Evolutionary conservation across 2,888 invertebrate genomes (phyloP).

Genomic region (Syrphus vitripennis): DNA sequence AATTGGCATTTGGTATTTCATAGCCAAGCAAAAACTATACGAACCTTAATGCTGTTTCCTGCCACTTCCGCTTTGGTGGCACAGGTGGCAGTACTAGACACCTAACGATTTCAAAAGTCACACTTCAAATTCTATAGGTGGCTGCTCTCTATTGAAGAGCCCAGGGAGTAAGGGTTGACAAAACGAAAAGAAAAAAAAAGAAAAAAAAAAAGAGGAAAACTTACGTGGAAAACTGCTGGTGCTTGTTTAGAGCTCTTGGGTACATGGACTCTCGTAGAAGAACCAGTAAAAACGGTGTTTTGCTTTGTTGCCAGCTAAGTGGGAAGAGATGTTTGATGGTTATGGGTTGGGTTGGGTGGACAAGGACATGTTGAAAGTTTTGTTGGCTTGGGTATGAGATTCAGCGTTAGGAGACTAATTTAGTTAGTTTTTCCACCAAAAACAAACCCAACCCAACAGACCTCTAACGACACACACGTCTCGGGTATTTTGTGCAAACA

Average conservation of each 20-base stretch:
- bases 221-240: slow-evolving; percentile 34
- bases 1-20: slow-evolving; percentile 51
- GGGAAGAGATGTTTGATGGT: neutral
- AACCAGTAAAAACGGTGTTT: neutral
- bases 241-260: slow-evolving; percentile 35
- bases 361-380: slow-evolving; percentile 4
- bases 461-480: slow-evolving; percentile 34
- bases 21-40: slow-evolving; percentile 47
- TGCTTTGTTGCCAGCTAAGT: slow-evolving; percentile 33
- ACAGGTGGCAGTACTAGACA: slow-evolving; percentile 20
- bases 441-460: neutral
- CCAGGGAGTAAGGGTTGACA: neutral
- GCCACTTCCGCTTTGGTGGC: slow-evolving; percentile 36
- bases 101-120: slow-evolving; percentile 41
- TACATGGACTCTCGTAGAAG: neutral
- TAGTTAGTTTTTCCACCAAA: slow-evolving; percentile 47
- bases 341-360: neutral
- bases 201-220: neutral
- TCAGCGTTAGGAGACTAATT: slow-evolving; percentile 53
- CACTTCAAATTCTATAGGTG: slow-evolving; percentile 32
- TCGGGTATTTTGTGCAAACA: slow-evolving; percentile 19
- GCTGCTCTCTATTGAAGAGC: neutral
- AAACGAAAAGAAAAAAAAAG: neutral
- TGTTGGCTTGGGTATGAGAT: neutral
- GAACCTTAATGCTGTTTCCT: slow-evolving; percentile 33